A percentile compares a stretch with the other conserved stretches of the same genome.
Conservation (phyloP, 1,140 invertebrate genomes). For the Dolichoris vasculosae region DNA sequence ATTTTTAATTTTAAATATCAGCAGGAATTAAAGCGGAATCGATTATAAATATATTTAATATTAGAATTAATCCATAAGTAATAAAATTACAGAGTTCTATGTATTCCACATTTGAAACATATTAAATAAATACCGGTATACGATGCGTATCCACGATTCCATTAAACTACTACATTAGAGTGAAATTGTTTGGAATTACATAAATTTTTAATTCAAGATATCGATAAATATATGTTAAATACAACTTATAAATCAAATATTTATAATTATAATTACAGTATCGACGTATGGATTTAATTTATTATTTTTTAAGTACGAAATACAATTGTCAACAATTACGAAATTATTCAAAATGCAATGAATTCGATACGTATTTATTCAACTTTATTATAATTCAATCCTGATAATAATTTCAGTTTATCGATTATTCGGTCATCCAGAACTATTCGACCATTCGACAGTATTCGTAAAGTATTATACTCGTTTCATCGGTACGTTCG, state of each 20-base stretch:
- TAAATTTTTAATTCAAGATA: too few species aligned
- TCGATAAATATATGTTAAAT: too few species aligned
- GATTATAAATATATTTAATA: too few species aligned
- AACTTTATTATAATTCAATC: not conserved
- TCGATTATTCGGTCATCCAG: not conserved
- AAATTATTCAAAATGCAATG: not conserved
- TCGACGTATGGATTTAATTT: not conserved
- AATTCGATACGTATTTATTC: not conserved
- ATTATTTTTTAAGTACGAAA: not conserved
- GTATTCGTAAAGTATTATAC: not conserved
- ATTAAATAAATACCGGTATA: too few species aligned
- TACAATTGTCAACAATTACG: not conserved
- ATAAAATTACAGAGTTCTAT: too few species aligned
- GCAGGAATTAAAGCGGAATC: too few species aligned
- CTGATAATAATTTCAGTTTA: not conserved
- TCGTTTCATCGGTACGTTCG: not conserved
- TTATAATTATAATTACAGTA: not conserved
- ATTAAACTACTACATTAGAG: too few species aligned
- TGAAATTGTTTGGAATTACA: too few species aligned
- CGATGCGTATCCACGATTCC: too few species aligned
- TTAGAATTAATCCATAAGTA: too few species aligned
- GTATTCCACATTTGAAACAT: too few species aligned
- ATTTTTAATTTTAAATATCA: too few species aligned
- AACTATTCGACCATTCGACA: not conserved
- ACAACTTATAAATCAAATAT: not conserved